A percentile compares a stretch with the other conserved stretches of the same genome.
Conservation (phyloP, 1,140 invertebrate species). For the Epicauta chinensis region DNA sequence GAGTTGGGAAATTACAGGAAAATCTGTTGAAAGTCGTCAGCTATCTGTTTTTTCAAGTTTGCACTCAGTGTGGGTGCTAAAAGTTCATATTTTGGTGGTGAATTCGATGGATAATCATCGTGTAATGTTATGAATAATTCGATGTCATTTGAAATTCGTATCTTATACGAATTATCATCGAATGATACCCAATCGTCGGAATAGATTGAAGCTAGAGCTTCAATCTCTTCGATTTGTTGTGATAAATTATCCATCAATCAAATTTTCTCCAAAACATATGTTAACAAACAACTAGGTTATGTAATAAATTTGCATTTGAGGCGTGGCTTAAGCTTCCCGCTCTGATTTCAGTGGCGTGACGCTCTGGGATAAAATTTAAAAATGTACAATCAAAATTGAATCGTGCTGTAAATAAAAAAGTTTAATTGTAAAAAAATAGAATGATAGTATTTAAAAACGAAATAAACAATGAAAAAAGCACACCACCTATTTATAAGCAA, state of each 20-base stretch:
- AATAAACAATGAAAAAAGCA: no score
- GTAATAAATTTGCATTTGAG: no score
- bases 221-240: constrained; percentile 58
- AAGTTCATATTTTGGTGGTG: constrained; percentile 63
- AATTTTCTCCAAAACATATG: no score
- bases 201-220: constrained; percentile 70
- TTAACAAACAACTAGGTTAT: no score
- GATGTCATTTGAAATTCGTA: constrained; percentile 48
- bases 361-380: no score
- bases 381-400: no score
- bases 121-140: constrained; percentile 53
- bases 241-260: constrained; percentile 30
- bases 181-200: constrained; percentile 61
- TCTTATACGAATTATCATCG: constrained; percentile 52
- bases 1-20: constrained; percentile 56
- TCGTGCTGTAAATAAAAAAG: no score
- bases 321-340: no score
- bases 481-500: no score
- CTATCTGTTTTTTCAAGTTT: constrained; percentile 50
- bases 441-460: no score
- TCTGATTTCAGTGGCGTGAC: no score
- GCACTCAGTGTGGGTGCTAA: constrained; percentile 64
- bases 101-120: constrained; percentile 58
- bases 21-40: constrained; percentile 54
- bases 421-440: no score